Base-by-base conservation (phyloP, 2,797 vertebrate species). In the Rhinella marina region DNA sequence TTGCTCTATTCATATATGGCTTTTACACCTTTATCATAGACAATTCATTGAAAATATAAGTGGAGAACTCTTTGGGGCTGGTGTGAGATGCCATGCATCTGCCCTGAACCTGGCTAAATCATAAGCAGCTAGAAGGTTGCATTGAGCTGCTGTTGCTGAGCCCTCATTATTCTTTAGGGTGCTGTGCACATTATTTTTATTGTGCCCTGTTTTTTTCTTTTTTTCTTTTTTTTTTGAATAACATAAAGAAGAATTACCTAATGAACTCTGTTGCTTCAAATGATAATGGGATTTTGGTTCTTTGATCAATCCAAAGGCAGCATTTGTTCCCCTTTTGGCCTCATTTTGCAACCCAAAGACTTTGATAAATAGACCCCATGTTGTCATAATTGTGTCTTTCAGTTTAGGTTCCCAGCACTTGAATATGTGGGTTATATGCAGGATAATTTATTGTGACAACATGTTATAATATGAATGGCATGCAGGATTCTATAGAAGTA, bases 361-460 rank as follows among this genome's bases (percentile, higher is more conserved):
- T 86, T 82, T 76, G 59, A 88, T 88, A 88, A 82, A 86, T 81
- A 81, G 57, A 81, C 62, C 48, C 78, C 68, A 72, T 81, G 57
- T 48, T 82, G 78, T 70, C 66, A 62, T 81, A 62, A 85, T 81
- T 85, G 75, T 80, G 54, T 56, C 86, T 82, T 78, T 41, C 52
- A 64, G 41, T 59, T 85, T 54, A n/a, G 61, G 59, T 88, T 82
- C 82, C 76, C 70, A 82, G 57, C 48, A 54, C 27, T 76, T 72
- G 64, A 84, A 76, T 81, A 81, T 61, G 27, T 10, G 61, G 59
- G 57, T 14, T 32, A 21, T 19, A 80, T 59, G 54, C 54, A 57
- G 27, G 78, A 61, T 32, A 61, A 80, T 80, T 56, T 72, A 88
- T 73, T 80, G 73, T 80, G 27, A 86, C n/a, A 80, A 72, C 41